Base-by-base conservation (phyloP, 2,113 vertebrate species). In the Myotis lucifugus region DNA sequence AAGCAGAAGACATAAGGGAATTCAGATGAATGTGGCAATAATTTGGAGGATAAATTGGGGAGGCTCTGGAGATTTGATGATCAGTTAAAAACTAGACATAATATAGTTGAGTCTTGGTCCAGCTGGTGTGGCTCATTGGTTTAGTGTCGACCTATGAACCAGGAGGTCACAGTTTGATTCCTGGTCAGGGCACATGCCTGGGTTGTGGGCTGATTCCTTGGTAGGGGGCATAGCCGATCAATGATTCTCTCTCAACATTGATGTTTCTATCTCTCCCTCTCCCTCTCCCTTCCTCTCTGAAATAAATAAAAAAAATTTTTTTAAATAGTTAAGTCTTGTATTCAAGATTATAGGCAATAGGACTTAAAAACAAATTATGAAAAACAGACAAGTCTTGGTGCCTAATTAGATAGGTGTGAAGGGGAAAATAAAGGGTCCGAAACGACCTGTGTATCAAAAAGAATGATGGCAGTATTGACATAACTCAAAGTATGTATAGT, bases 41-140 rank as follows among this genome's bases (percentile, higher is more conserved):
- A 21, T 61, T 87, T 84, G 74, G 54, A 93, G n/a, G 64, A 72
- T 86, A 86, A 86, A 85, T 66, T 78, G 54, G 66, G 37, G 86
- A 87, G 56, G 25, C 56, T 72, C 48, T 89, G 25, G n/a, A 79
- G 32, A 88, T 85, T 42, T 21, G 11, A 32, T 66, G 81, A 72
- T 87, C 37, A n/a, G 14, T 84, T 74, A 69, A 70, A 37, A 95
- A 77, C 21, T 79, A 86, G 72, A 82, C 56, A 67, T 50, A 86
- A 93, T 86, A 69, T 70, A 84, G 67, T 48, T 61, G 54, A 56
- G 54, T 56, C 54, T 56, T 56, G 54, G 54, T 56, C 19, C 19
- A 56, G 19, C 54, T 2, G 19, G 7, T 56, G 54, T 56, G 54
- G 54, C 54, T 54, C 56, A 59, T 25, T 59, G 23, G 56, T 59